phyloP scores from a whole-genome alignment of 2,888 invertebrate genomes.

The Pasiphila rectangulata region DNA sequence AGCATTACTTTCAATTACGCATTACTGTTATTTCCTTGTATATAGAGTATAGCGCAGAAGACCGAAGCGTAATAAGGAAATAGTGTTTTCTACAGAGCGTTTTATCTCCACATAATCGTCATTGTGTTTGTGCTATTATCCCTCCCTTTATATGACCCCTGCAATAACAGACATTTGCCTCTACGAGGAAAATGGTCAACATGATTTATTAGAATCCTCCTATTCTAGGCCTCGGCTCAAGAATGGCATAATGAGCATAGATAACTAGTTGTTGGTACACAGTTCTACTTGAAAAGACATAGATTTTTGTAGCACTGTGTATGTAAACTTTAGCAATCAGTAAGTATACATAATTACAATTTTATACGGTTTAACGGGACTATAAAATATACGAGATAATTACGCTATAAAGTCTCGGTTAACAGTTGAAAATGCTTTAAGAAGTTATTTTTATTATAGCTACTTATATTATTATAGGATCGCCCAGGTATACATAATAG shows the following conservation, averaged over 20 bases:
- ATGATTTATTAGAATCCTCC: slow-evolving; percentile 3
- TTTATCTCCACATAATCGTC: slow-evolving; percentile 29
- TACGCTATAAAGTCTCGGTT: too few species aligned
- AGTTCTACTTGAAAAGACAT: too few species aligned
- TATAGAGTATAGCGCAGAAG: slow-evolving; percentile 9
- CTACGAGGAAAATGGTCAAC: slow-evolving; percentile 26
- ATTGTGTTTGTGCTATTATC: slow-evolving; percentile 28
- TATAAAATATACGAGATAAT: too few species aligned
- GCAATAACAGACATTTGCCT: slow-evolving; percentile 33
- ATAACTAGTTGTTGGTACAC: not conserved
- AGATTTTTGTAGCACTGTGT: too few species aligned
- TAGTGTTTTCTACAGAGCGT: slow-evolving; percentile 24
- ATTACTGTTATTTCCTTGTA: slow-evolving; percentile 18
- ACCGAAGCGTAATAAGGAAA: slow-evolving; percentile 22
- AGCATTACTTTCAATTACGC: slow-evolving; percentile 20
- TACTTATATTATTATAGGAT: too few species aligned
- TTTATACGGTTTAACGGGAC: too few species aligned
- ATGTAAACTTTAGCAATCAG: too few species aligned
- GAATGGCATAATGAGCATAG: not conserved
- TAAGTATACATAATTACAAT: too few species aligned
- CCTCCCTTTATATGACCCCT: slow-evolving; percentile 29
- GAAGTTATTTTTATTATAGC: too few species aligned
- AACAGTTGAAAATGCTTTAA: too few species aligned
- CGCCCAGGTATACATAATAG: too few species aligned
- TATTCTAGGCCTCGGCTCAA: not conserved